Percentiles rank a stretch among this genome's conserved stretches.
phyloP scores from a whole-genome alignment of 2,797 vertebrate genomes.

The Acrossocheilus fasciatus region DNA sequence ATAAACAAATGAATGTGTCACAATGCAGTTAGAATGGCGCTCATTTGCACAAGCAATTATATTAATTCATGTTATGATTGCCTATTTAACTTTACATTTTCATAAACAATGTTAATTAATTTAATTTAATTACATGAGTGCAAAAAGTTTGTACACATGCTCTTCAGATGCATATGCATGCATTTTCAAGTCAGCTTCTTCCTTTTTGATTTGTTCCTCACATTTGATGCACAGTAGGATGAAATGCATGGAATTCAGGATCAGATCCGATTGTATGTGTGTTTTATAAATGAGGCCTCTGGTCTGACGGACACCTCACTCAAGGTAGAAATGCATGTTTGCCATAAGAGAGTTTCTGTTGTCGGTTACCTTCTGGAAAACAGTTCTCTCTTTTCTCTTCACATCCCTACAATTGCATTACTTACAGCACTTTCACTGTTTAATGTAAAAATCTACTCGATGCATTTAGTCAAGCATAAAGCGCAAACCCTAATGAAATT shows the following conservation, averaged over 20 bases:
- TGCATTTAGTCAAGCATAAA: slow-evolving; percentile 42
- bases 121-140: not conserved
- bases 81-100: not conserved
- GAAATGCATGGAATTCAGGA: not conserved
- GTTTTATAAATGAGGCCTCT: not conserved
- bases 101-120: too few relatives aligned
- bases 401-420: slow-evolving; percentile 3
- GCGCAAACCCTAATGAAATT: slow-evolving; percentile 29
- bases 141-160: not conserved
- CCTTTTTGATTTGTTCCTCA: not conserved
- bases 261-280: too few relatives aligned
- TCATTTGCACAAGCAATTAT: not conserved
- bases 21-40: not conserved
- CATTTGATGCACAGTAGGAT: not conserved
- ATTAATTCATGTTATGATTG: not conserved
- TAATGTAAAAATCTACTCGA: slow-evolving; percentile 21
- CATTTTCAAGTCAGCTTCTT: not conserved
- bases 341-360: slow-evolving; percentile 14
- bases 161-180: not conserved
- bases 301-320: not conserved
- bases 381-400: not conserved
- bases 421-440: slow-evolving; percentile 33
- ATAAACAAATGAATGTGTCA: not conserved
- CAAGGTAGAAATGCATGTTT: slow-evolving; percentile 1
- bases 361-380: slow-evolving; percentile 10